Base-by-base conservation (phyloP, 2,888 invertebrate species). In the Pterostichus niger region DNA sequence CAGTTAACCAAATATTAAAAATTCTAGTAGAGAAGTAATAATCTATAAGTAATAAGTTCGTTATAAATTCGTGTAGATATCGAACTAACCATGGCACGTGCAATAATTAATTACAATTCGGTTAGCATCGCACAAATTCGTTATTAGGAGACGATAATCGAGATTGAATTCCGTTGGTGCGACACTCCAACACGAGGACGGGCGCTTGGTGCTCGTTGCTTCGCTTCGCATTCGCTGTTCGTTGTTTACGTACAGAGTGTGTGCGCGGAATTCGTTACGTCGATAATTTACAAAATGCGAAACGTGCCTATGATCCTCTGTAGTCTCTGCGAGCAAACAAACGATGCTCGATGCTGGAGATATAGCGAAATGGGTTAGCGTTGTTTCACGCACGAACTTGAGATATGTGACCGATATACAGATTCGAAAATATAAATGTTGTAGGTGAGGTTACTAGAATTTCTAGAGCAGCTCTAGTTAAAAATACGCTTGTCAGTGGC, bases 271-370 rank as follows among this genome's bases (percentile, higher is more conserved):
- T 75, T 82, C 82, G 82, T 73, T 59, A 76, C 59, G 49, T 64
- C 64, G 76, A 82, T 82, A 82, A 82, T 82, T 82, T 77, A 82
- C 76, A 76, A 82, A 82, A 82, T 82, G 33, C 61, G 76, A 76
- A 82, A 82, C 82, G 82, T 82, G 82, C 82, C 76, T 76, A 82
- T 82, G 82, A 82, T 82, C 75, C 56, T 73, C 40, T 56, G 75
- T 13, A 33, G 33, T 35, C 73, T 24, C 52, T 54, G 31, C 17
- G 40, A 71, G 44, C 68, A 71, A 71, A 71, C 68, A 56, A 56
- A 56, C 17, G 56, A 17, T 2, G 17, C 56, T 40, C 56, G 56
- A 56, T 56, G 56, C 2, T 24, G 56, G 56, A 71, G 68, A 71
- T 71, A 71, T 15, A 56, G 11, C 40, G 17, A 71, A 71, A 71